Conservation (phyloP, 2,888 invertebrate species). For the Dasysyrphus albostriatus region DNA sequence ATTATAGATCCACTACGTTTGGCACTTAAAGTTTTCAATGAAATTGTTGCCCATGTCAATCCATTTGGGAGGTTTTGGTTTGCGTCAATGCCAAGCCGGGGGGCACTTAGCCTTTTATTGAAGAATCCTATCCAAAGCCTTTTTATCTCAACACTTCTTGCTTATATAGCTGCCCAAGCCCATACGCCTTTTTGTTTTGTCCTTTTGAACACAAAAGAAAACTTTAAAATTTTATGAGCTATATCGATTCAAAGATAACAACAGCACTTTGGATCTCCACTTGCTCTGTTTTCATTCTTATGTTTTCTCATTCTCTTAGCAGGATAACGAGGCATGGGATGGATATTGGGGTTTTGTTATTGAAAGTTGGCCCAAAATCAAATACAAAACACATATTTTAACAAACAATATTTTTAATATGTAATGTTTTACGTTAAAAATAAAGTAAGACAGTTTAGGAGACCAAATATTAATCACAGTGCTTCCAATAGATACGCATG, state of each 20-base stretch:
- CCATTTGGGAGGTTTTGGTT: not conserved
- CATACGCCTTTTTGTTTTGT: constrained; percentile 2
- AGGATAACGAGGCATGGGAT: not conserved
- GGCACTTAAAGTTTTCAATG: constrained; percentile 62
- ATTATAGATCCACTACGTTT: constrained; percentile 62
- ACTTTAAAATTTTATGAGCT: constrained; percentile 39
- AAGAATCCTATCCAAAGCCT: constrained; percentile 1
- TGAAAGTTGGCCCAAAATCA: not conserved
- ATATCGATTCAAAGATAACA: constrained; percentile 40
- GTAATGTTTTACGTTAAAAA: too few relatives aligned
- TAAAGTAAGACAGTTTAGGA: too few relatives aligned
- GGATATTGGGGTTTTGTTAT: not conserved
- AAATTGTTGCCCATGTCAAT: constrained; percentile 46
- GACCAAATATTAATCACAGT: too few relatives aligned
- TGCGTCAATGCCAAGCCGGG: not conserved
- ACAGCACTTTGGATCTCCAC: constrained; percentile 4
- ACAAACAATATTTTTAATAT: too few relatives aligned
- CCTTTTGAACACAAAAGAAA: constrained; percentile 38
- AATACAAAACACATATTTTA: not conserved
- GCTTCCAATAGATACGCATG: too few relatives aligned
- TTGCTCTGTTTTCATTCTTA: constrained; percentile 3
- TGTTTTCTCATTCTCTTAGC: not conserved
- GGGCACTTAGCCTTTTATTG: constrained; percentile 36
- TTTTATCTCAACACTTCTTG: not conserved
- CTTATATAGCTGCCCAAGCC: not conserved